phyloP scores from a whole-genome alignment of 2,797 vertebrate species.

The Lepilemur septentrionalis region DNA sequence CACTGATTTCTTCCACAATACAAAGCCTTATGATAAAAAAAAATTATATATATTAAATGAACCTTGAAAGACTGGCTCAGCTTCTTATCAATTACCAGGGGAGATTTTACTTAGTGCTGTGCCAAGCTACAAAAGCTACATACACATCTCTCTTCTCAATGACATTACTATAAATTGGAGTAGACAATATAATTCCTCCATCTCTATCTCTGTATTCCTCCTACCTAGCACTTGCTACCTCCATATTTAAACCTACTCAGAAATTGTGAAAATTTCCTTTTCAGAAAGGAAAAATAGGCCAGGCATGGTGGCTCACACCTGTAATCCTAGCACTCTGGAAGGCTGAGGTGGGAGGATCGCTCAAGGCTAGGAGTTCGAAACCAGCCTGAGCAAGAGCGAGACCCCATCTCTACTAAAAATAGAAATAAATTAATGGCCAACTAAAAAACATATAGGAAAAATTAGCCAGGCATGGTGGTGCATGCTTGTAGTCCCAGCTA shows the following conservation, averaged over 20 bases:
- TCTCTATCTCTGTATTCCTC: background rate
- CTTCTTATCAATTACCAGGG: background rate
- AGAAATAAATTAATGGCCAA: no score
- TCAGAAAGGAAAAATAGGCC: background rate
- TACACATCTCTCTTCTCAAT: background rate
- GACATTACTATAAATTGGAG: background rate
- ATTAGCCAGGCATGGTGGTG: no score
- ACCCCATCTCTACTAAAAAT: no score
- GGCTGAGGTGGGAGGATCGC: no score
- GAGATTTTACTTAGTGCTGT: background rate
- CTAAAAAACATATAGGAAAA: no score
- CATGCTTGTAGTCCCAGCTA: no score
- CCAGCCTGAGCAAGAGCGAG: no score
- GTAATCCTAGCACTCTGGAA: no score
- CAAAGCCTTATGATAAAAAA: background rate
- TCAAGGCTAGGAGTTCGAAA: no score
- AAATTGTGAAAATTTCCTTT: background rate
- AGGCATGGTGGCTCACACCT: no score
- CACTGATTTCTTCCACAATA: background rate
- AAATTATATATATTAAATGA: background rate
- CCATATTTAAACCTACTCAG: background rate
- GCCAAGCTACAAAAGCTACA: background rate
- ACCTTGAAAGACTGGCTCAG: background rate
- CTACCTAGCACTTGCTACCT: background rate
- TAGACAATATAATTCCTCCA: background rate